Evolutionary conservation across 2,797 vertebrate genomes (phyloP).

Genomic region (Spea hammondii): DNA sequence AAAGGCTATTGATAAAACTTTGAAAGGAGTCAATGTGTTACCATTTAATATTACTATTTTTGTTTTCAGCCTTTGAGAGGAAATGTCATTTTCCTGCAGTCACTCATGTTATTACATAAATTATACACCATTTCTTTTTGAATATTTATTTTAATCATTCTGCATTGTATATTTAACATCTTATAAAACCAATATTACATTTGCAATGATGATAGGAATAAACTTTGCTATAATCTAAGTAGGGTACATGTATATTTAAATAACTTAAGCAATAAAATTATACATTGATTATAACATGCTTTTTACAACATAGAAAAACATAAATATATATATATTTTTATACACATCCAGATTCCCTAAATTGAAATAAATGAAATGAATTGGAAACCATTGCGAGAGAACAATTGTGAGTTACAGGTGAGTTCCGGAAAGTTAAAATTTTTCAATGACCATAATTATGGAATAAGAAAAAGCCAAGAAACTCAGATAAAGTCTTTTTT

Average conservation of each 20-base stretch:
- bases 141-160: not conserved
- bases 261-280: conserved; percentile 39
- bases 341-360: not conserved
- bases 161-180: not conserved
- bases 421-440: no score
- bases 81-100: no score
- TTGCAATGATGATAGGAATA: conserved; percentile 3
- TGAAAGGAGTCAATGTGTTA: no score
- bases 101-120: not conserved
- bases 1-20: no score
- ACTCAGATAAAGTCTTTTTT: no score
- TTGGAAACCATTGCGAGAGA: no score
- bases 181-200: not conserved
- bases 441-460: no score
- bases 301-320: conserved; percentile 33
- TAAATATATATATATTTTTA: conserved; percentile 28
- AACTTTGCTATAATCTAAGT: conserved; percentile 17
- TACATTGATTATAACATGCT: conserved; percentile 25
- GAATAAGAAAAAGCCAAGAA: no score
- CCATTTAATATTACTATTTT: no score
- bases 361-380: not conserved
- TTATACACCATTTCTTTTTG: not conserved
- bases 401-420: no score
- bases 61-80: no score
- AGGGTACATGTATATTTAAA: conserved; percentile 35